phyloP scores from a whole-genome alignment of 2,113 vertebrate genomes.

The Dromaius novaehollandiae region DNA sequence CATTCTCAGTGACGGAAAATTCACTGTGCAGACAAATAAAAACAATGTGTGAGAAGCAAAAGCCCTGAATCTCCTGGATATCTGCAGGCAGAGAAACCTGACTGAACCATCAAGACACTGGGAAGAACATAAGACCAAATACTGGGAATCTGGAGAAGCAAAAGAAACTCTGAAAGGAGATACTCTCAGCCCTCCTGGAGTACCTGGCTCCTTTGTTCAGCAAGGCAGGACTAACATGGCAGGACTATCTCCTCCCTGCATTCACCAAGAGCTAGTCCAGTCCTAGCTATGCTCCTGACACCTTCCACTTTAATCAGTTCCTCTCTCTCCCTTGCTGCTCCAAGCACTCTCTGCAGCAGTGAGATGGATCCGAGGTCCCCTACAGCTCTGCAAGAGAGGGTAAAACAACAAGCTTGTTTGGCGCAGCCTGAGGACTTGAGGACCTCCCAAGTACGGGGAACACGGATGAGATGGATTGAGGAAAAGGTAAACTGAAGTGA shows the following conservation, averaged over 20 bases:
- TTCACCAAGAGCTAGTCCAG: neutral
- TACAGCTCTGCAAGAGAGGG: neutral
- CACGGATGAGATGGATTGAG: neutral
- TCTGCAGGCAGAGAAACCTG: neutral
- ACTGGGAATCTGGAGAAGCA: neutral
- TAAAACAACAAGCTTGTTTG: neutral
- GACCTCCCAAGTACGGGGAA: constrained; percentile 18
- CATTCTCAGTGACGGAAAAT: neutral
- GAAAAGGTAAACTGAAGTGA: neutral
- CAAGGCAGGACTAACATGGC: neutral
- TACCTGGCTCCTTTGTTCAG: neutral
- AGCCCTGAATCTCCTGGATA: neutral
- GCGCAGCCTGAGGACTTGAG: neutral
- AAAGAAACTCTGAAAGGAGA: neutral
- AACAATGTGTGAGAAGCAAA: neutral
- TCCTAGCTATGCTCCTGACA: neutral
- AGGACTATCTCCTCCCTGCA: neutral
- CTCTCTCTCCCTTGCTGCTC: neutral
- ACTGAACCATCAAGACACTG: neutral
- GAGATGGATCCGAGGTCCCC: neutral
- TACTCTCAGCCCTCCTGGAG: neutral
- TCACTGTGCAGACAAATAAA: neutral
- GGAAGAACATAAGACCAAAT: neutral
- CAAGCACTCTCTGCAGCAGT: neutral
- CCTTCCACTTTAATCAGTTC: neutral